These are phyloP conservation scores for Dermatemys mawii DNA, from an alignment of 2,113 vertebrate genomes.

Conservation along the genomic window DNA sequence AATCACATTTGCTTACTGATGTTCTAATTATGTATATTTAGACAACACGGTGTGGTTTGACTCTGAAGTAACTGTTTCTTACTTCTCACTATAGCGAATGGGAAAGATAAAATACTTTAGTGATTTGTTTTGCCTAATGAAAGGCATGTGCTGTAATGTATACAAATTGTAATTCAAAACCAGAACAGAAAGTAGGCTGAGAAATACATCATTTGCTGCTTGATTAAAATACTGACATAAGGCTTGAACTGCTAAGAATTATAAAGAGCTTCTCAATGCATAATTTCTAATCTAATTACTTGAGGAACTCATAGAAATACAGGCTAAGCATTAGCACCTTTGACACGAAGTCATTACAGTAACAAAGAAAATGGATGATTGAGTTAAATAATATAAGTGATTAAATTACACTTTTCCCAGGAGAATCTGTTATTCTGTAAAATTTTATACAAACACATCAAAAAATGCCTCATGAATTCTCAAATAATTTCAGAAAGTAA, in stretches of 20 bases:
- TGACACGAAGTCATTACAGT: constrained; percentile 32
- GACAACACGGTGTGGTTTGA: neutral
- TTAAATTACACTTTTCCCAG: constrained; percentile 34
- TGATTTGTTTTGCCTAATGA: constrained; percentile 44
- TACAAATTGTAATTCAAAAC: constrained; percentile 34
- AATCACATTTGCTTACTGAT: constrained; percentile 7
- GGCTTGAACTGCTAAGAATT: constrained; percentile 57
- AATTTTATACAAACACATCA: constrained; percentile 5
- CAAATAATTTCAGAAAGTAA: neutral
- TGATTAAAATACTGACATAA: constrained; percentile 67
- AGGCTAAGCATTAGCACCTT: constrained; percentile 47
- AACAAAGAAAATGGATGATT: constrained; percentile 62
- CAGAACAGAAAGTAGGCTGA: constrained; percentile 20
- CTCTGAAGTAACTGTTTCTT: neutral
- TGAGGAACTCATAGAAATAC: constrained; percentile 49
- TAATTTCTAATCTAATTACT: constrained; percentile 70
- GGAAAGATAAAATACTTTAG: constrained; percentile 41
- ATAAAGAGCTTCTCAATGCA: constrained; percentile 41
- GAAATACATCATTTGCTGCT: constrained; percentile 52
- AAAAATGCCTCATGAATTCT: neutral
- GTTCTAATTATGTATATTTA: constrained; percentile 55
- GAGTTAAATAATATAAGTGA: constrained; percentile 16
- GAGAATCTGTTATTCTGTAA: neutral
- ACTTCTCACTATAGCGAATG: neutral
- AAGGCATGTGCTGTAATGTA: constrained; percentile 24